Evolutionary conservation across 2,113 vertebrate species (phyloP).

Genomic region (Pandion haliaetus): DNA sequence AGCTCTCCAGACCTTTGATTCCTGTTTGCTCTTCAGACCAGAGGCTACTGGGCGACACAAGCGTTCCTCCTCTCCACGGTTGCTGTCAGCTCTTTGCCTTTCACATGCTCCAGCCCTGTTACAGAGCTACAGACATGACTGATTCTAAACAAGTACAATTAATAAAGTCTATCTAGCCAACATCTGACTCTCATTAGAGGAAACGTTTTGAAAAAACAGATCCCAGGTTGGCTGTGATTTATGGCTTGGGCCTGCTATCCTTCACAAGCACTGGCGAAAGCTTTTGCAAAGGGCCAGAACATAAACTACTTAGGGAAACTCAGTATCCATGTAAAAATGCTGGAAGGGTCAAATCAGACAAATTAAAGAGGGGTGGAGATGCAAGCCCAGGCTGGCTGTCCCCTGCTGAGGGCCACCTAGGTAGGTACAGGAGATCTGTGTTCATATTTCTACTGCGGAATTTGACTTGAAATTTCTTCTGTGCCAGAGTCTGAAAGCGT

Average conservation of each 20-base stretch:
- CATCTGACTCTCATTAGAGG: slow-evolving; percentile 60
- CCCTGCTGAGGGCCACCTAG: slow-evolving; percentile 34
- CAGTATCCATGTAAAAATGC: slow-evolving; percentile 41
- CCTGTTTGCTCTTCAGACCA: not conserved
- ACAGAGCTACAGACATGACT: not conserved
- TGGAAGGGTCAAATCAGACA: slow-evolving; percentile 49
- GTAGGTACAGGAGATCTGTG: not conserved
- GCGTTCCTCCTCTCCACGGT: not conserved
- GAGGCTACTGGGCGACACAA: not conserved
- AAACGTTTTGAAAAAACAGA: slow-evolving; percentile 63
- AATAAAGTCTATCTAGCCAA: slow-evolving; percentile 55
- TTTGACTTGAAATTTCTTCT: not conserved
- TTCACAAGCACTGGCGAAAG: slow-evolving; percentile 48
- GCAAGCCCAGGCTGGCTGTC: not conserved
- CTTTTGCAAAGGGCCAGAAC: slow-evolving; percentile 60
- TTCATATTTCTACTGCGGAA: not conserved
- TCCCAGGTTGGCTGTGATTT: slow-evolving; percentile 66
- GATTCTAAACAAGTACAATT: slow-evolving; percentile 51
- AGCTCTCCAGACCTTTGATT: not conserved
- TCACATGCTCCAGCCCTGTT: not conserved
- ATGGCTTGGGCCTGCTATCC: slow-evolving; percentile 51
- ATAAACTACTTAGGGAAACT: slow-evolving; percentile 62
- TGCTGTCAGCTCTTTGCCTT: not conserved
- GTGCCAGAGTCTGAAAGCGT: not conserved
- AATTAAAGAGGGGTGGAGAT: slow-evolving; percentile 23